Evolutionary conservation across 2,113 vertebrate genomes (phyloP), one percentile per base, ranked within the genome.

Genomic region (Carollia perspicillata): DNA sequence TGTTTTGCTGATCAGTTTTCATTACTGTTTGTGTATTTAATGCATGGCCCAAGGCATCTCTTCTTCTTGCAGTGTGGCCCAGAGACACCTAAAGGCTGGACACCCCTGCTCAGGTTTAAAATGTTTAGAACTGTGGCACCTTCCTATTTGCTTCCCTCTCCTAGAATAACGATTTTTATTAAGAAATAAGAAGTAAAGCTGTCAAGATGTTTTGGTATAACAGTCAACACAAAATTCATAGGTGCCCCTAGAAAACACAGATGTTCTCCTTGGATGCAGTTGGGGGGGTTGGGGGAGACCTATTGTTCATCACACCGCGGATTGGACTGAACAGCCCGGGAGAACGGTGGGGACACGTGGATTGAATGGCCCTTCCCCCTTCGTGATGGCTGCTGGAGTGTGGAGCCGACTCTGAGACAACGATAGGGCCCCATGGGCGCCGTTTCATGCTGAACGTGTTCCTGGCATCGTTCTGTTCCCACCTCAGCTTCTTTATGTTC

Each of bases 381-480:
- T 60, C 47, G 40, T 6, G 35, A 51, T 16, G 53, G 78, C 84
- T 33, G 51, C 42, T 23, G 5, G 55, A 53, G 0, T 26, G 51
- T 33, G 9, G 0, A 40, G 58, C 35, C 26, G 16, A 51, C 18
- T 22, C 35, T n/a, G 42, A 65, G 63, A 78, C 63, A 69, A 79
- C n/a, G 4, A 69, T 0, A 74, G 37, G 16, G 58, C 7, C 35
- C 51, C 18, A 18, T 0, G 3, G 2, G 9, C 2, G 0, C 49
- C 33, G 7, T 53, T 55, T 20, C 71, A 51, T 71, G 16, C 55
- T 28, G 71, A 85, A 55, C 9, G 81, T 55, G 75, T 10, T 83
- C 37, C 30, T 60, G 22, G 16, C 13, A 81, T 72, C 84, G 65
- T 35, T 89, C 80, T 47, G 6, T 79, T 26, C 0, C 49, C 28